Evolutionary conservation across 1,140 invertebrate genomes (phyloP).

Genomic region (Lepidurus apus): DNA sequence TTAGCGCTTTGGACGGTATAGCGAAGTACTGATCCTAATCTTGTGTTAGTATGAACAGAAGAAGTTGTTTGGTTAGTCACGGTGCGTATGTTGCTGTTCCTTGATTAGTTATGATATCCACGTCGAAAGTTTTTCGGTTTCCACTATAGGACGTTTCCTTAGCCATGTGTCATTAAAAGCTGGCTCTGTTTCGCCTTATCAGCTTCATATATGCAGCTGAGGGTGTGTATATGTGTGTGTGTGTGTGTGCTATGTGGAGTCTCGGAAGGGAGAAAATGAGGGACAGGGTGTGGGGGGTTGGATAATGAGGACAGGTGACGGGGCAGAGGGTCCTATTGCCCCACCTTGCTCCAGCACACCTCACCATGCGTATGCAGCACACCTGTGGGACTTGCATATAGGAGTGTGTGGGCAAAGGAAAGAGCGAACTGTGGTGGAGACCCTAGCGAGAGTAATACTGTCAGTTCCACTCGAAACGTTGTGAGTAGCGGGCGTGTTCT

Average conservation of each 20-base stretch:
- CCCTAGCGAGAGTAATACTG: neutral
- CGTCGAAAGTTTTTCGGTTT: neutral
- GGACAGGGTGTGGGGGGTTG: slow-evolving; percentile 1
- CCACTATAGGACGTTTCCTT: neutral
- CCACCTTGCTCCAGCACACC: neutral
- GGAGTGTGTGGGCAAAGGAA: slow-evolving; percentile 1
- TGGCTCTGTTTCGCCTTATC: neutral
- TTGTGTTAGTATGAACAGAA: neutral
- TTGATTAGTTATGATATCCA: neutral
- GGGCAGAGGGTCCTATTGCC: neutral
- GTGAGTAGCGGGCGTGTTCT: neutral
- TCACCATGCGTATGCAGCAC: slow-evolving; percentile 1
- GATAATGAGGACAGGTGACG: slow-evolving; percentile 21
- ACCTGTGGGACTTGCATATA: neutral
- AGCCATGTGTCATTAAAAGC: slow-evolving; percentile 3
- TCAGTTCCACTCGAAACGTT: slow-evolving; percentile 9
- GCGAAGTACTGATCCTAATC: neutral
- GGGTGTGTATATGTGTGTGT: neutral
- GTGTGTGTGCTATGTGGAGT: neutral
- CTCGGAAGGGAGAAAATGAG: slow-evolving; percentile 15
- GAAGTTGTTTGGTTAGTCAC: neutral
- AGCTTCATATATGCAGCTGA: neutral
- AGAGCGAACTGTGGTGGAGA: slow-evolving; percentile 1
- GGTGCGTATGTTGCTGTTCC: neutral
- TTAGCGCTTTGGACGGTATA: neutral